Evolutionary conservation across 37 sponge, comb jelly and placozoan species (phyloP), one percentile per base, ranked within the genome.

Genomic region (Ephydatia muelleri): DNA sequence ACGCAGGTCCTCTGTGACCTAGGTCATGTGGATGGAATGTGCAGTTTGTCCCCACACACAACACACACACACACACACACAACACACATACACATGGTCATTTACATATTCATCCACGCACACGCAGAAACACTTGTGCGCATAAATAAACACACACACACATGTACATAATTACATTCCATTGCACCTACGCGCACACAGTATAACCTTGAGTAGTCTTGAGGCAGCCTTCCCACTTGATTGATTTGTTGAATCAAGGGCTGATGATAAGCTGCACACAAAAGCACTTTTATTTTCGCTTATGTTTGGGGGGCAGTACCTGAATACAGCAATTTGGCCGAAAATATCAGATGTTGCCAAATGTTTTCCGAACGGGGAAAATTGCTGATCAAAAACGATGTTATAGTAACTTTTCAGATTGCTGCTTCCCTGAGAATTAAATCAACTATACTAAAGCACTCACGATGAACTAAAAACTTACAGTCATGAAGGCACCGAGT

Each of bases 321-420:
- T 90, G 79, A 93, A 93, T 3, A 85, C 48, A 13, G 94, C 49
- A 5, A 93, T 77, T 65, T 81, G 74, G 28, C 94, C 94, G 69
- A 65, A 93, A 79, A 40, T 78, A 73, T 93, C 94, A 28, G 84
- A 79, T 35, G 91, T 75, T 0, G 83, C 83, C 64, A 93, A 70
- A 36, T 85, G 78, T 31, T 77, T 80, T 8, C 88, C 88, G 67
- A 70, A 67, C 3, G 87, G 81, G 5, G 91, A 87, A 31, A 90
- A 80, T 14, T 72, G 70, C 68, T 90, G 91, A 65, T 83, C 86
- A 38, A 85, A 90, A 4, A 93, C 85, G 30, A 87, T 80, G 73
- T 82, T 83, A 43, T 93, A 93, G 64, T 84, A 93, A 65, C 49
- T 85, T 79, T 82, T 78, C 64, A 88, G 43, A 47, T 65, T 47